Conservation (phyloP, 1,140 invertebrate species). For the Leptoteleia sp. region DNA sequence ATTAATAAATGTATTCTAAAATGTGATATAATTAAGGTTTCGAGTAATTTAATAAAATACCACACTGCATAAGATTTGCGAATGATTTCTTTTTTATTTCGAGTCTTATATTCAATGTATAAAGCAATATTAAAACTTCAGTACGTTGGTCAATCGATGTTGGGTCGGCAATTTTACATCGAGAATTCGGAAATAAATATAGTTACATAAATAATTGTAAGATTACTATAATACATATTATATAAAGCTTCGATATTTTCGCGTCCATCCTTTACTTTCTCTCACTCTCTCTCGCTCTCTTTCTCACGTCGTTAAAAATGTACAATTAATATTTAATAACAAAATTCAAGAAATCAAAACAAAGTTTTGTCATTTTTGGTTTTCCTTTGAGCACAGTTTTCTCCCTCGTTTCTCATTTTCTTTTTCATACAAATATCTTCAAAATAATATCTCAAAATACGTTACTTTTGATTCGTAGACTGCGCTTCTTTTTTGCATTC, state of each 20-base stretch:
- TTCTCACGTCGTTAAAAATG: conserved; percentile 39
- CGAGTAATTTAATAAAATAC: too few species aligned
- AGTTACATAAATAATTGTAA: conserved; percentile 79
- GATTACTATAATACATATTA: conserved; percentile 80
- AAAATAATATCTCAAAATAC: conserved; percentile 56
- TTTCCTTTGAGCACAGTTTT: conserved; percentile 65
- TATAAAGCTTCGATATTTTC: conserved; percentile 78
- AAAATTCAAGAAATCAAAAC: conserved; percentile 43
- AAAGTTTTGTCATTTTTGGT: conserved; percentile 53
- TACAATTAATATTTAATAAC: conserved; percentile 43
- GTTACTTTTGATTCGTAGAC: conserved; percentile 50
- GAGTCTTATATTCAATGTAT: conserved; percentile 80
- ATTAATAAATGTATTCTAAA: too few species aligned
- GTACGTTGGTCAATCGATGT: conserved; percentile 78
- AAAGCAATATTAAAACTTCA: conserved; percentile 81
- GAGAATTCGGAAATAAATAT: conserved; percentile 80
- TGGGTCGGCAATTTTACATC: conserved; percentile 73
- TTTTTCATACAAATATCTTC: conserved; percentile 48
- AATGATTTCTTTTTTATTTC: conserved; percentile 78
- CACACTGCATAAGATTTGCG: too few species aligned
- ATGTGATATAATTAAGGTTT: too few species aligned
- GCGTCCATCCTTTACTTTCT: conserved; percentile 52
- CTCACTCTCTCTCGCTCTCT: conserved; percentile 25
- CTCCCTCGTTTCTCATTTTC: conserved; percentile 43
- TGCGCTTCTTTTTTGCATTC: conserved; percentile 14